Base-by-base conservation (phyloP, 2,888 invertebrate species). In the Cremastinae sp. region DNA sequence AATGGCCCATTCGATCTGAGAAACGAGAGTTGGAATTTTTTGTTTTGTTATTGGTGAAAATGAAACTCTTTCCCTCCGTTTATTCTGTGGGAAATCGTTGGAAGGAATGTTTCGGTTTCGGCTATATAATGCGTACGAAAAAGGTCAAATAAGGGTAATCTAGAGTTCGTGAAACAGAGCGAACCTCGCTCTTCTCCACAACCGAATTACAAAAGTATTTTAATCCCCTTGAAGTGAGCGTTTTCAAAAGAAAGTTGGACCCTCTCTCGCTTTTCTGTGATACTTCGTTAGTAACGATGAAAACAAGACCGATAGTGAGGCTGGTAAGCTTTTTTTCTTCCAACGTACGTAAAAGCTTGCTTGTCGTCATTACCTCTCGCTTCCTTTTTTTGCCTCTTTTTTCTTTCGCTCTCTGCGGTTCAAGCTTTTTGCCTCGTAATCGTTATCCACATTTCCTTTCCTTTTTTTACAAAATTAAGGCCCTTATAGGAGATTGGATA, bases 121-220 rank as follows among this genome's bases (percentile, higher is more conserved):
- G 47, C 16, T 49, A 47, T n/a, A 20, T 68, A 18, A 47, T n/a
- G 45, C 28, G 12, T 28, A 5, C 22, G 8, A 20, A 16, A 37
- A 41, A 3, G 20, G 43, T 43, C 3, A 16, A 66, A 55, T 28
- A 14, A 43, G 43, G 37, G 43, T 49, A 47, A 55, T 43, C 58
- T 37, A 12, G n/a, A n/a, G 49, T 58, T 58, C 16, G 22, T 68
- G 58, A 43, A 35, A 39, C 47, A 39, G 39, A 16, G 47, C 41
- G 16, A 9, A 61, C 18, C 12, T 20, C 20, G 14, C 47, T 62
- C 53, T 41, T 62, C 37, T 16, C 28, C 49, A 37, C 22, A 68
- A 20, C 55, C 56, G 73, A 73, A 75, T 75, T 73, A 72, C 69
- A 61, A 65, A 73, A 78, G 78, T 75, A 65, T 75, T 78, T 73